These are phyloP conservation scores for Drosophila monieri DNA, from an alignment of 2,888 invertebrate genomes.

Conservation along the genomic window DNA sequence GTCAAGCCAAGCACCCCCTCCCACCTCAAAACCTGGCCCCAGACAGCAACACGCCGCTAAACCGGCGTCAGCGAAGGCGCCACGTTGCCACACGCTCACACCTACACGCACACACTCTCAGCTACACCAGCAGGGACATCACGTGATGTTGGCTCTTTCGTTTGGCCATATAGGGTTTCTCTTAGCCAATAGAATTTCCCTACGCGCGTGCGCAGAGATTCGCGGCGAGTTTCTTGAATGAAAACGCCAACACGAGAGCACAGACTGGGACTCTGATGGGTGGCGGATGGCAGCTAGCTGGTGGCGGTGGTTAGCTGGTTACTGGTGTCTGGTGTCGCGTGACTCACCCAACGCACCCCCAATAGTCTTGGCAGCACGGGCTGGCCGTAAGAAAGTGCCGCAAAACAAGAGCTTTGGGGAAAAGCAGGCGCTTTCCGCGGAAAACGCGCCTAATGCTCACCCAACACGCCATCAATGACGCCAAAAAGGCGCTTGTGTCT, in stretches of 20 bases:
- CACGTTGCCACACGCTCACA: constrained; percentile 66
- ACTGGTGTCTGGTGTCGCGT: constrained; percentile 42
- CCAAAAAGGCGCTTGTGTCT: constrained; percentile 73
- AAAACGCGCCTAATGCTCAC: constrained; percentile 62
- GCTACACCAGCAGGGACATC: constrained; percentile 43
- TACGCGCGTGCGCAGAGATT: constrained; percentile 58
- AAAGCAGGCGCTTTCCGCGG: constrained; percentile 7
- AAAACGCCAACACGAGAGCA: constrained; percentile 55
- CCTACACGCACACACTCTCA: not conserved
- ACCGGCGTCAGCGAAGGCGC: constrained; percentile 65
- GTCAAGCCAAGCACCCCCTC: constrained; percentile 14
- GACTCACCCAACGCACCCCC: constrained; percentile 57
- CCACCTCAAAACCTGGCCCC: constrained; percentile 22
- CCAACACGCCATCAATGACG: constrained; percentile 81
- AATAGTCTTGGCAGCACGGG: constrained; percentile 15
- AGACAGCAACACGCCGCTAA: constrained; percentile 66
- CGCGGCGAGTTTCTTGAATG: constrained; percentile 65
- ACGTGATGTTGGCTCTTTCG: constrained; percentile 57
- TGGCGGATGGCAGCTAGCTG: not conserved
- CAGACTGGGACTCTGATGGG: constrained; percentile 7
- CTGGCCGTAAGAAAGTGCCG: constrained; percentile 12
- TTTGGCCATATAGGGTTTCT: constrained; percentile 62
- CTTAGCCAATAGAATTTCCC: constrained; percentile 46
- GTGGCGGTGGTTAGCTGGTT: not conserved
- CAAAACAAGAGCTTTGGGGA: not conserved